phyloP scores from a whole-genome alignment of 2,797 vertebrate genomes.

The Acanthurus leucopareius region DNA sequence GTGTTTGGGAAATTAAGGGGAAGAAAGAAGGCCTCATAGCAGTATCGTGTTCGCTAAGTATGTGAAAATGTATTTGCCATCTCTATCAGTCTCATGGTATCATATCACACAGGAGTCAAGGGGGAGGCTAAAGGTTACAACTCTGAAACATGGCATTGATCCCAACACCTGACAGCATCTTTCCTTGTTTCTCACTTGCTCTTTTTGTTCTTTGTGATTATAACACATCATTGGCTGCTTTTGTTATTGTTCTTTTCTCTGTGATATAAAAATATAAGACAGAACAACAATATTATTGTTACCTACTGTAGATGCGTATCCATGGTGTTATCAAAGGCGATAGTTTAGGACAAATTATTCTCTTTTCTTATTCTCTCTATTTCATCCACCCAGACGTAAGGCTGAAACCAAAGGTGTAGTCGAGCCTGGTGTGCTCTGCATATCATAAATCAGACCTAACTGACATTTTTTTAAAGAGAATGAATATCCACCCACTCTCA shows the following conservation, averaged over 20 bases:
- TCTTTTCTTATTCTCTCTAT: constrained; percentile 59
- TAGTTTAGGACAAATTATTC: constrained; percentile 49
- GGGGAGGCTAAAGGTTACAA: constrained; percentile 87
- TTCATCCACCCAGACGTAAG: constrained; percentile 66
- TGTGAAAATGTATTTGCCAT: constrained; percentile 84
- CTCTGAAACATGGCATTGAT: constrained; percentile 87
- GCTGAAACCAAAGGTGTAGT: constrained; percentile 70
- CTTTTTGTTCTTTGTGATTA: constrained; percentile 46
- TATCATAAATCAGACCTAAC: constrained; percentile 93
- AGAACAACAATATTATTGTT: constrained; percentile 32
- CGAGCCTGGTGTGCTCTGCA: constrained; percentile 90
- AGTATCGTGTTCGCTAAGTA: constrained; percentile 83
- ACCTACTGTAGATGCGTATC: constrained; percentile 22
- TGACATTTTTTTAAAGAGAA: constrained; percentile 95
- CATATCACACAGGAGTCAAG: constrained; percentile 82
- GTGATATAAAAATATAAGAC: constrained; percentile 13
- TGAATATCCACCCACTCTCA: constrained; percentile 96
- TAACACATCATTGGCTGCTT: constrained; percentile 11
- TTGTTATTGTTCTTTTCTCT: constrained; percentile 13
- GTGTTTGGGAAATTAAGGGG: constrained; percentile 78
- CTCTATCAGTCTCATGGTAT: constrained; percentile 83
- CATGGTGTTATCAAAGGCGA: constrained; percentile 58
- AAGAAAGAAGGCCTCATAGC: constrained; percentile 63
- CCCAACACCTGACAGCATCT: constrained; percentile 85
- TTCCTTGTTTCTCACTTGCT: constrained; percentile 53